These are phyloP conservation scores for Gastrophysa polygoni DNA, from an alignment of 2,888 invertebrate species.

Conservation along the genomic window DNA sequence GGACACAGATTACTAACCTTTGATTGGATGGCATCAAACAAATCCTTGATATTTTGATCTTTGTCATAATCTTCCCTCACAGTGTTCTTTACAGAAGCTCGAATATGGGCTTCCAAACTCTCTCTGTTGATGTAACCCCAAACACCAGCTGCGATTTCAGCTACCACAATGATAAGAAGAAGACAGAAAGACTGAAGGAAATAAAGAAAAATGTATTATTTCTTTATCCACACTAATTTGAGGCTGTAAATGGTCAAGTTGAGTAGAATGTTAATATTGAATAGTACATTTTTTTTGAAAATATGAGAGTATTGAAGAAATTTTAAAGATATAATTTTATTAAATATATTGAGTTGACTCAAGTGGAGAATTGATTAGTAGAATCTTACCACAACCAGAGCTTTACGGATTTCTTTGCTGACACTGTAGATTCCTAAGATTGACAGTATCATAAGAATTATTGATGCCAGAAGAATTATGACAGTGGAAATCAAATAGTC, in stretches of 20 bases:
- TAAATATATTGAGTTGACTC: too few species aligned
- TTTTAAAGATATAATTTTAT: too few species aligned
- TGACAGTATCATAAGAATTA: constrained; percentile 74
- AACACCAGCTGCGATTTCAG: constrained; percentile 77
- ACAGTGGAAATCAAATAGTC: constrained; percentile 73
- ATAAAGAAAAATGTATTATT: constrained; percentile 17
- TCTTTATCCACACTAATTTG: too few species aligned
- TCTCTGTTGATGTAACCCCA: constrained; percentile 78
- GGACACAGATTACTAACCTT: constrained; percentile 57
- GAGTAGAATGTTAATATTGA: too few species aligned
- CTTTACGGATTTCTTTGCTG: constrained; percentile 75
- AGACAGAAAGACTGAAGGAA: constrained; percentile 76
- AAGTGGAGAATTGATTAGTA: too few species aligned
- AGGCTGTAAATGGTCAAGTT: too few species aligned
- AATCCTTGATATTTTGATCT: constrained; percentile 62
- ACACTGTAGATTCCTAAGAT: constrained; percentile 86
- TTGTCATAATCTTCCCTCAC: constrained; percentile 68
- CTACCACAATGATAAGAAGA: constrained; percentile 76
- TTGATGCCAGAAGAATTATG: constrained; percentile 74
- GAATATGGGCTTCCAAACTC: constrained; percentile 68
- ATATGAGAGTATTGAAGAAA: too few species aligned
- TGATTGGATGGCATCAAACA: constrained; percentile 72
- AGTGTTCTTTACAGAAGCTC: constrained; percentile 66
- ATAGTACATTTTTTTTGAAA: too few species aligned
- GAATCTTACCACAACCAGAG: constrained; percentile 73